These are phyloP conservation scores for Sarcophaga peregrina DNA, from an alignment of 1,140 invertebrate species.

Conservation along the genomic window DNA sequence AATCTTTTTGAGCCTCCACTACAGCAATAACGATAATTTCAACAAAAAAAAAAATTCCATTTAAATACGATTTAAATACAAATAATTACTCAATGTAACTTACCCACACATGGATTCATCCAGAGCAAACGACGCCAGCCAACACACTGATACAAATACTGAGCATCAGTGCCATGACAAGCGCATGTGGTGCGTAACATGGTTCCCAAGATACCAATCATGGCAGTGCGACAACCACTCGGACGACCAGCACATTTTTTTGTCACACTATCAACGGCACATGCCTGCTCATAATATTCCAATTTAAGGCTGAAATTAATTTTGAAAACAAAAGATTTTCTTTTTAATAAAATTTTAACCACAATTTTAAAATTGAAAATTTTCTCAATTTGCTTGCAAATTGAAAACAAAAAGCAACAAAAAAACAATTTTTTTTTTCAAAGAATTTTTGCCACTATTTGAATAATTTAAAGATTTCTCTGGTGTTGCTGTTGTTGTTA, in stretches of 20 bases:
- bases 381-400: too few species aligned
- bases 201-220: conserved; percentile 87
- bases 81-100: conserved; percentile 64
- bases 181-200: conserved; percentile 84
- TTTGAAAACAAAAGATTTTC: conserved; percentile 36
- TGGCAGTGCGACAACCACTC: conserved; percentile 81
- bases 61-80: neutral
- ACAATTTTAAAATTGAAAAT: too few species aligned
- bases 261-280: conserved; percentile 88
- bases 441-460: too few species aligned
- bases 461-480: too few species aligned
- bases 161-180: conserved; percentile 84
- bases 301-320: conserved; percentile 73
- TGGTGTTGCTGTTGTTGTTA: too few species aligned
- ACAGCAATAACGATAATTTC: conserved; percentile 39
- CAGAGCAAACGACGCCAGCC: conserved; percentile 91
- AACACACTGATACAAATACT: conserved; percentile 85
- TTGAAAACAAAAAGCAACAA: too few species aligned
- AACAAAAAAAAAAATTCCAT: neutral
- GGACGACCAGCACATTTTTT: conserved; percentile 88
- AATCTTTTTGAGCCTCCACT: conserved; percentile 91
- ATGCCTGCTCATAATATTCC: conserved; percentile 89
- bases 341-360: neutral
- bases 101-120: conserved; percentile 92
- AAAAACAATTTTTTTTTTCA: too few species aligned